Percentiles rank a stretch among this genome's conserved stretches.
These are phyloP conservation scores for Macrosteles quadrilineatus DNA, from an alignment of 1,140 invertebrate species.

Conservation along the genomic window DNA sequence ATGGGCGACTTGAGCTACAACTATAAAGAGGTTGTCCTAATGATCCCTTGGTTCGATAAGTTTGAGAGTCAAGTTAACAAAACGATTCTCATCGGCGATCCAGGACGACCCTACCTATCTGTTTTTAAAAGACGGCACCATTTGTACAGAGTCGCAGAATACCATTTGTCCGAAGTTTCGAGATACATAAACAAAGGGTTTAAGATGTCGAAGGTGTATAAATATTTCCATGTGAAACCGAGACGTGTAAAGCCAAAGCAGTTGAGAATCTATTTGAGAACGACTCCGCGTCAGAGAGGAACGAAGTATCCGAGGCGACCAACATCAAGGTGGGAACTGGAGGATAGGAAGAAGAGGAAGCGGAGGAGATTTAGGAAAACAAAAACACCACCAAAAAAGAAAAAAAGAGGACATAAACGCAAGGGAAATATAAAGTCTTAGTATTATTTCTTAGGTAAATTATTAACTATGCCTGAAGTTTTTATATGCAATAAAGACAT, in stretches of 20 bases:
- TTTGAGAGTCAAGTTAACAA: conserved; percentile 44
- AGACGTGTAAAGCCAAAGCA: conserved; percentile 18
- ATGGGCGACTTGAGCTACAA: conserved; percentile 61
- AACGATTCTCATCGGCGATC: conserved; percentile 50
- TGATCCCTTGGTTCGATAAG: conserved; percentile 54
- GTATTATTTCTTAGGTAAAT: no score
- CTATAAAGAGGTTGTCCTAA: conserved; percentile 51
- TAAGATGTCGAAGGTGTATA: conserved; percentile 15
- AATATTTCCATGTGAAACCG: conserved; percentile 1
- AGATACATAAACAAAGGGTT: conserved; percentile 5
- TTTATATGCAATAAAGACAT: no score
- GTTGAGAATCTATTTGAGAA: background rate
- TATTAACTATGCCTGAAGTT: no score
- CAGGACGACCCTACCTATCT: conserved; percentile 42
- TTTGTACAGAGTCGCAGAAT: background rate
- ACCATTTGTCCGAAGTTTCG: conserved; percentile 1
- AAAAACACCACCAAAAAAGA: background rate
- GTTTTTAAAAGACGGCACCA: background rate
- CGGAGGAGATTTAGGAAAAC: background rate
- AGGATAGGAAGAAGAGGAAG: background rate
- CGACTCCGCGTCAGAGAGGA: background rate
- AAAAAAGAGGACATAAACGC: background rate
- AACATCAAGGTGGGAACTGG: background rate
- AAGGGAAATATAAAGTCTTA: no score
- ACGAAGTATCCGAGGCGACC: background rate